These are phyloP conservation scores for Poeciliopsis prolifica DNA, from an alignment of 2,113 vertebrate species.

Conservation along the genomic window DNA sequence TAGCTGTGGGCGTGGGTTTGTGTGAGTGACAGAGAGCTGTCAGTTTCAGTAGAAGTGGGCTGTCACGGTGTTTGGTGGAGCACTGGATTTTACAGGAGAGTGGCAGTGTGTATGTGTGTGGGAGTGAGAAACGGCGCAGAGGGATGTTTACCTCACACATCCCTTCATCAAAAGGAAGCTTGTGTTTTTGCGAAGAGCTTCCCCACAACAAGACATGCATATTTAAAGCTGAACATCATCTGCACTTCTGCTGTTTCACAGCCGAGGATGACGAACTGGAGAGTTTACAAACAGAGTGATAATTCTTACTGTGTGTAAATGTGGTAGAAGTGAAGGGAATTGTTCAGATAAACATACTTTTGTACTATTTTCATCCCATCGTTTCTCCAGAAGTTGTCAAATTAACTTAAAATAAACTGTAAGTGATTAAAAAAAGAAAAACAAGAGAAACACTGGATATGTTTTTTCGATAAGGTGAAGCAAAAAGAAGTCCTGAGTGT, in stretches of 20 bases:
- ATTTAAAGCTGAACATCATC: slow-evolving; percentile 14
- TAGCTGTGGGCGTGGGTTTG: slow-evolving; percentile 11
- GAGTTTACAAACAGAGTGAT: not conserved
- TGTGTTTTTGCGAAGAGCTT: too few relatives aligned
- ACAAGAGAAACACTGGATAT: not conserved
- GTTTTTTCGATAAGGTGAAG: not conserved
- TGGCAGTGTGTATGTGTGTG: slow-evolving; percentile 18
- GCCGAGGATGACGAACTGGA: not conserved
- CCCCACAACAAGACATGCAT: slow-evolving; percentile 1
- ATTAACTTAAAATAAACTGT: not conserved
- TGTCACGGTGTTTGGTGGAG: slow-evolving; percentile 64
- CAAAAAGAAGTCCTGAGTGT: too few relatives aligned
- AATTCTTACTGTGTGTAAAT: not conserved
- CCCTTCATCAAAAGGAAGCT: slow-evolving; percentile 24
- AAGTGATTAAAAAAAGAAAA: not conserved
- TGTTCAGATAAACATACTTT: not conserved
- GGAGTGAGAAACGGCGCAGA: slow-evolving; percentile 27
- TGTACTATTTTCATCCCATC: not conserved
- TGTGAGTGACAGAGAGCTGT: slow-evolving; percentile 26
- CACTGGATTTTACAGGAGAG: slow-evolving; percentile 24
- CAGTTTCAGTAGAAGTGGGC: slow-evolving; percentile 31
- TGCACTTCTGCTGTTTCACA: not conserved
- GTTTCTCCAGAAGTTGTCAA: not conserved
- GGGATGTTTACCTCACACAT: slow-evolving; percentile 49
- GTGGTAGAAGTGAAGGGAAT: not conserved